phyloP scores from a whole-genome alignment of 2,797 vertebrate species.

The Loris lydekkerianus region DNA sequence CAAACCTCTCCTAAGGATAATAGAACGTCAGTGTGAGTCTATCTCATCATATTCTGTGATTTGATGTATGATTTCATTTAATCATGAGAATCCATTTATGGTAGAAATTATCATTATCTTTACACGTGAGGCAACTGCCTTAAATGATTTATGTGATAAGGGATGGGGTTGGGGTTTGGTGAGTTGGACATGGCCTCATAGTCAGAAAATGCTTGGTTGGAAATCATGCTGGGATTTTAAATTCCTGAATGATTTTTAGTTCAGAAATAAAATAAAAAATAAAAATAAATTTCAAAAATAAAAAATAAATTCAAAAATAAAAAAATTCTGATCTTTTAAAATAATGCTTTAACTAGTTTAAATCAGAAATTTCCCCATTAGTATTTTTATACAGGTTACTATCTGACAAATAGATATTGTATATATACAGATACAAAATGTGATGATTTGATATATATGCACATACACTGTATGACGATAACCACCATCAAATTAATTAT shows the following conservation, averaged over 20 bases:
- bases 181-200: not conserved
- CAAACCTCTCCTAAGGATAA: not conserved
- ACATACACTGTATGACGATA: not conserved
- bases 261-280: not conserved
- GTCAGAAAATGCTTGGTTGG: not conserved
- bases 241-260: not conserved
- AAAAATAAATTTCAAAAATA: conserved; percentile 4
- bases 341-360: not conserved
- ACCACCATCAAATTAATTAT: not conserved
- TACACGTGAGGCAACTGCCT: not conserved
- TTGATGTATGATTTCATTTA: not conserved
- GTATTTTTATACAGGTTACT: not conserved
- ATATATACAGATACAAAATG: not conserved
- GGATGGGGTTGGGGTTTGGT: not conserved
- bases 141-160: not conserved
- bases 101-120: not conserved
- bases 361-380: not conserved
- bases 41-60: not conserved
- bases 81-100: not conserved
- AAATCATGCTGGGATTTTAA: not conserved
- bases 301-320: conserved; percentile 21
- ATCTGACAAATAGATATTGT: not conserved
- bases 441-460: not conserved
- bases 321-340: not conserved
- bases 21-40: not conserved